These are phyloP conservation scores for Germaria angustata DNA, from an alignment of 2,888 invertebrate genomes.

Conservation along the genomic window DNA sequence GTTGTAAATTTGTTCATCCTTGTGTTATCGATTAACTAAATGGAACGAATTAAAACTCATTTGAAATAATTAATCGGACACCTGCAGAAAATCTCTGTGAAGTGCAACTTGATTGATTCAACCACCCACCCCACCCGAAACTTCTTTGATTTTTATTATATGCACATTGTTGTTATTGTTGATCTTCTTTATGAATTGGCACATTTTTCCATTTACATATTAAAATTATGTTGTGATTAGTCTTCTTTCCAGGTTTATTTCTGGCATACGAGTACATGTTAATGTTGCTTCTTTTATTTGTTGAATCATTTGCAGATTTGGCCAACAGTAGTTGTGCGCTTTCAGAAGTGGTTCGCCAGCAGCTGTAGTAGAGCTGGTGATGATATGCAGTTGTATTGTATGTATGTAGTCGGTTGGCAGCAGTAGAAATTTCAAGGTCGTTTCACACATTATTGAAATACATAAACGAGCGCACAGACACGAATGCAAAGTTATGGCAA, in stretches of 20 bases:
- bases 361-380: background rate
- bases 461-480: background rate
- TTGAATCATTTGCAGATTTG: background rate
- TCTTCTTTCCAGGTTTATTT: background rate
- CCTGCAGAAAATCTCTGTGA: too few relatives aligned
- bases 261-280: background rate
- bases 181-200: conserved; percentile 11
- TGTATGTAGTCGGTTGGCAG: background rate
- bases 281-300: background rate
- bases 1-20: too few relatives aligned
- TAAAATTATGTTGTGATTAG: background rate
- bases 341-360: conserved; percentile 2
- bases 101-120: too few relatives aligned
- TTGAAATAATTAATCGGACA: too few relatives aligned
- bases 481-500: conserved; percentile 31
- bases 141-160: too few relatives aligned
- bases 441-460: conserved; percentile 6
- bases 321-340: background rate
- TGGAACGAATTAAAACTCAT: too few relatives aligned
- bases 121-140: too few relatives aligned
- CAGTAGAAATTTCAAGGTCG: conserved; percentile 56
- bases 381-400: background rate
- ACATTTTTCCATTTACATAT: background rate
- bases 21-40: too few relatives aligned
- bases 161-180: too few relatives aligned